These are phyloP conservation scores for Hyppa rectilinea DNA, from an alignment of 2,888 invertebrate genomes.

Conservation along the genomic window DNA sequence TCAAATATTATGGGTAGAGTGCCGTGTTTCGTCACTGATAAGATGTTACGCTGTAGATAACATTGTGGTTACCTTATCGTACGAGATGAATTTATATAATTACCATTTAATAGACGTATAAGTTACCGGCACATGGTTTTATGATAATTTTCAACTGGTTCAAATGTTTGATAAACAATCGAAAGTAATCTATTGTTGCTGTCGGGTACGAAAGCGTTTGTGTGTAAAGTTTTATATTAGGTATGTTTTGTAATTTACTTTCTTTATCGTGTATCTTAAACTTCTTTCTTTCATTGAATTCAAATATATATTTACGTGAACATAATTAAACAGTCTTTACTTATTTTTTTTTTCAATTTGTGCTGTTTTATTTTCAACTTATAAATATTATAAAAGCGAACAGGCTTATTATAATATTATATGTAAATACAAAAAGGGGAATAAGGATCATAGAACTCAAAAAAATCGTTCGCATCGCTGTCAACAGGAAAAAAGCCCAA, in stretches of 20 bases:
- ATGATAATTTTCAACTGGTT: slow-evolving; percentile 34
- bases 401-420: no score
- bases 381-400: no score
- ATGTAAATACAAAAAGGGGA: no score
- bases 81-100: slow-evolving; percentile 50
- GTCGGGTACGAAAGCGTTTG: neutral
- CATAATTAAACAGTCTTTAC: neutral
- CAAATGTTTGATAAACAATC: slow-evolving; percentile 31
- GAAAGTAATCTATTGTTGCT: slow-evolving; percentile 20
- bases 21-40: slow-evolving; percentile 32
- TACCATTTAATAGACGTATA: slow-evolving; percentile 46
- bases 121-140: slow-evolving; percentile 28
- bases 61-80: slow-evolving; percentile 51
- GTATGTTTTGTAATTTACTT: slow-evolving; percentile 4
- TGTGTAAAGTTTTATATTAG: neutral
- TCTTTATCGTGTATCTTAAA: neutral
- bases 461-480: no score
- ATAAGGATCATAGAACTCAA: no score
- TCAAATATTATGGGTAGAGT: slow-evolving; percentile 1
- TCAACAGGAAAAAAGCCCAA: no score
- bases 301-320: neutral
- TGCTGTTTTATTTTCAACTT: no score
- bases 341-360: no score
- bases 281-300: neutral
- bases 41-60: slow-evolving; percentile 36